Evolutionary conservation across 2,888 invertebrate genomes (phyloP), one percentile per base, ranked within the genome.

Genomic region (Anthophora plumipes): DNA sequence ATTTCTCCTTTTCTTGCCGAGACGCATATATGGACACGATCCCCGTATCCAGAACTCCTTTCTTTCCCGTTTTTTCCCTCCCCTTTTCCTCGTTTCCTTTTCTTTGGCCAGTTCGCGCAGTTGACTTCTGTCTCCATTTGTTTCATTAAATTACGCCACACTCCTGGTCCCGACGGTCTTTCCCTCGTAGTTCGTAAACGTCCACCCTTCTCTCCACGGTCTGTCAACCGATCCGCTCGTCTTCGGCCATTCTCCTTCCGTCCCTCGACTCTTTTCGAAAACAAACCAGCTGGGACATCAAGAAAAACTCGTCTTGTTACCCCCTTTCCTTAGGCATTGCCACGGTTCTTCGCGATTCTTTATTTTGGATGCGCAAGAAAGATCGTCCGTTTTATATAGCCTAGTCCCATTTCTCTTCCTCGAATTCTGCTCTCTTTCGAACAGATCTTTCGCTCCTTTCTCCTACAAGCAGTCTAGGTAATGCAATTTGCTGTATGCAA

Each of bases 91-190:
- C 25, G 8, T 57, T 22, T 9, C 39, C 9, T 43, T 50, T 59
- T 43, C n/a, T 14, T 50, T 41, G 31, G 9, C 68, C 68, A 82
- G 87, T 86, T 88, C 86, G 88, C 85, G 80, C 81, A 82, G 86
- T 89, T 89, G 86, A 89, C 89, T 90, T 84, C 88, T 87, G 90
- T 89, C 88, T 89, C 88, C 87, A 88, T 91, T 90, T 91, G 86
- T 90, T 90, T 89, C 90, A 90, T 90, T 89, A 87, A 91, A 91
- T 91, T 90, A 89, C 88, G 78, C 73, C 79, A 82, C 67, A 72
- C 80, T 41, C 76, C 22, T n/a, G 55, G 20, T 46, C 61, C 50
- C 52, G 22, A 41, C 14, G 25, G 14, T 25, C 25, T 17, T 31
- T 61, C 39, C 41, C 74, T 48, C 48, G 22, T 31, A 48, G 66